Conservation (phyloP, 2,113 vertebrate genomes). For the Aramus guarauna region DNA sequence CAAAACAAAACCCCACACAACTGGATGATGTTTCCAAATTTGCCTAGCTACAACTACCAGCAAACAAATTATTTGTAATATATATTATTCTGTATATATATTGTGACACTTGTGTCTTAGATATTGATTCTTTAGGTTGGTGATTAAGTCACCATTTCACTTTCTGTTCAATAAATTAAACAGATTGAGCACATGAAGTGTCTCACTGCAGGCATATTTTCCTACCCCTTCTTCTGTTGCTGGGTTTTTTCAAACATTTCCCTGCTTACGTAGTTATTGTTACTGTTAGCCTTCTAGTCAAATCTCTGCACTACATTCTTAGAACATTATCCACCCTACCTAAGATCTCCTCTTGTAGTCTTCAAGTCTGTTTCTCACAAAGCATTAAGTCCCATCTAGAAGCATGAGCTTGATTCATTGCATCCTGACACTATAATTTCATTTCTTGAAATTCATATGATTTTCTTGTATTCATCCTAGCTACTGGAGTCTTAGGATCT, state of each 20-base stretch:
- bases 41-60: not conserved
- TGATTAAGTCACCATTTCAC: not conserved
- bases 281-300: not conserved
- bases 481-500: not conserved
- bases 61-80: not conserved
- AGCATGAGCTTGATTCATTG: not conserved
- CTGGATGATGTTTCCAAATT: not conserved
- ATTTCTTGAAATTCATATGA: not conserved
- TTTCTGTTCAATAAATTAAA: not conserved
- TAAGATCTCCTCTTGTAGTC: not conserved
- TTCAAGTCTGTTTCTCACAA: not conserved
- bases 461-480: not conserved
- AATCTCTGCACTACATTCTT: not conserved
- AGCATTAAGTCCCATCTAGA: not conserved
- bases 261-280: not conserved
- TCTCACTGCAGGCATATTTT: not conserved
- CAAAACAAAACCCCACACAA: not conserved
- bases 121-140: fast-evolving
- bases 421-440: not conserved
- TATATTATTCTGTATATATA: not conserved
- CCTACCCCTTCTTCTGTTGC: not conserved
- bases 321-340: not conserved
- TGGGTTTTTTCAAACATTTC: not conserved
- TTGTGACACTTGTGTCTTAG: not conserved
- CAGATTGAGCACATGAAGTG: not conserved